Evolutionary conservation across 37 sponge, comb jelly and placozoan genomes (phyloP).

Genomic region (Hormiphora californensis): DNA sequence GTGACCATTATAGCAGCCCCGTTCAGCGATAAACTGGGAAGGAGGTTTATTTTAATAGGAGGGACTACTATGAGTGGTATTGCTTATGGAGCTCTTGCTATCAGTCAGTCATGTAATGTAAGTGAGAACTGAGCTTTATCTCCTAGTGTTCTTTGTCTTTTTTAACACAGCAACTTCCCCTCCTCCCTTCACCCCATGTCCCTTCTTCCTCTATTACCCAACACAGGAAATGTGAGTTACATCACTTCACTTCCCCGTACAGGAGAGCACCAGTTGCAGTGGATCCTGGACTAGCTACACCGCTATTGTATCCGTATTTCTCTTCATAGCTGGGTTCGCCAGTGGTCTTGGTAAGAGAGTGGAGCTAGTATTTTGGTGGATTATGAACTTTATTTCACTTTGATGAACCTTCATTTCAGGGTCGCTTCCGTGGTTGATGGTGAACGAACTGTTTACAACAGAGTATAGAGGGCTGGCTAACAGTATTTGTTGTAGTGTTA

Average conservation of each 20-base stretch:
- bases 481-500: conserved; percentile 4
- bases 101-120: conserved; percentile 1
- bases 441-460: neutral
- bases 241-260: too few species aligned
- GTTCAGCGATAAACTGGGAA: conserved; percentile 4
- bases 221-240: too few species aligned
- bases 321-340: conserved; percentile 32
- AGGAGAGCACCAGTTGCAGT: neutral
- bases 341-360: neutral
- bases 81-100: neutral
- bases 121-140: too few species aligned
- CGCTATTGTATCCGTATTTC: conserved; percentile 18
- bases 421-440: conserved; percentile 37
- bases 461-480: neutral
- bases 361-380: too few species aligned
- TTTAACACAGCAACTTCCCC: too few species aligned
- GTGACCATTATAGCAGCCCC: neutral
- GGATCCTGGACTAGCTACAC: neutral
- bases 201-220: too few species aligned
- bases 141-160: too few species aligned
- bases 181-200: too few species aligned
- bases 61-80: neutral
- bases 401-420: too few species aligned
- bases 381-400: too few species aligned
- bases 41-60: neutral